Conservation (phyloP, 2,113 vertebrate species). For the Sigmodon hispidus region DNA sequence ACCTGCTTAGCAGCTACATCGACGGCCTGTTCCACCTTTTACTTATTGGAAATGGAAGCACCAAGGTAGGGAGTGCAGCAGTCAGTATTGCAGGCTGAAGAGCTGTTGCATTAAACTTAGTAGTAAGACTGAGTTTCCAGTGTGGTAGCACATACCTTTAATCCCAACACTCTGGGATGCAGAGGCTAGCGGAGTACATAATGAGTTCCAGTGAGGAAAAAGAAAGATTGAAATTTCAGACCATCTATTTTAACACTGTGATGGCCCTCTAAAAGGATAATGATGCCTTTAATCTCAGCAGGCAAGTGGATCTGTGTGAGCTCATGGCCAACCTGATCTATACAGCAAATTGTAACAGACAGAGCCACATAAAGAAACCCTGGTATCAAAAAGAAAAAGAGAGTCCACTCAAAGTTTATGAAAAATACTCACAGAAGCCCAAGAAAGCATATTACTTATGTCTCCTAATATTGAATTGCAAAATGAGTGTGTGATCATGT, state of each 20-base stretch:
- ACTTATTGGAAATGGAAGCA: conserved; percentile 88
- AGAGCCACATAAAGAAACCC: neutral
- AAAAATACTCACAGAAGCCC: neutral
- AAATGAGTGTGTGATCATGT: neutral
- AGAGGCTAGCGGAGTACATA: neutral
- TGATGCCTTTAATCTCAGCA: neutral
- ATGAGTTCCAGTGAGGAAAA: neutral
- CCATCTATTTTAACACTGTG: neutral
- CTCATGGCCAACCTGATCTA: neutral
- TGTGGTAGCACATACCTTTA: too few species aligned
- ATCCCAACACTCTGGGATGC: neutral
- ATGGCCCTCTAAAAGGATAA: neutral
- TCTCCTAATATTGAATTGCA: neutral
- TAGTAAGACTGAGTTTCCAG: neutral
- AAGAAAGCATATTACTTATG: conserved; percentile 17
- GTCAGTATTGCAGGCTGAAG: neutral
- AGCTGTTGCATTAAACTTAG: neutral
- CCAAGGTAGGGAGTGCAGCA: conserved; percentile 88
- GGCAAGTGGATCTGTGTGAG: neutral
- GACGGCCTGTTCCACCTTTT: conserved; percentile 90
- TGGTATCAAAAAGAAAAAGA: neutral
- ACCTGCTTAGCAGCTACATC: conserved; percentile 87
- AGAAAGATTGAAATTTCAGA: neutral
- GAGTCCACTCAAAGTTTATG: neutral
- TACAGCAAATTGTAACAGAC: neutral